Conservation (phyloP, 2,113 vertebrate species). For the Muscicapa adusta region DNA sequence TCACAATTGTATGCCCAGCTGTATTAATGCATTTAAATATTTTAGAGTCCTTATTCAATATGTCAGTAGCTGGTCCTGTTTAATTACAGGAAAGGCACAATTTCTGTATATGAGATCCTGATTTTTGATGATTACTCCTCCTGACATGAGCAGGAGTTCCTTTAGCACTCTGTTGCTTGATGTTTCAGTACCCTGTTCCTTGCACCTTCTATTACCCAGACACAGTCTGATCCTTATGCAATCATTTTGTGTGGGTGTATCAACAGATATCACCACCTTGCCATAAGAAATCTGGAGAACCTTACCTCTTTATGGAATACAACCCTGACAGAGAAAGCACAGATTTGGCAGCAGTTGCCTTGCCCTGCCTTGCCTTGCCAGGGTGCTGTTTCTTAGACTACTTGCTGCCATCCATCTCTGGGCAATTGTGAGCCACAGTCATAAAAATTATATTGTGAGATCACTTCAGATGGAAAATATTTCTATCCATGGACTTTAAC, state of each 20-base stretch:
- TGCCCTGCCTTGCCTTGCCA: not conserved
- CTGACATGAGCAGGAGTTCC: not conserved
- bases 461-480: not conserved
- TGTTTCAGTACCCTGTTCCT: not conserved
- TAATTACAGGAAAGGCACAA: not conserved
- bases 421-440: not conserved
- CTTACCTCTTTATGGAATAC: not conserved
- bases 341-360: not conserved
- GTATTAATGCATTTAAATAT: not conserved
- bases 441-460: not conserved
- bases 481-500: not conserved
- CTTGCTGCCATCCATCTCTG: not conserved
- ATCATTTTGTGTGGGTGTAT: not conserved
- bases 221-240: not conserved
- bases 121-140: not conserved
- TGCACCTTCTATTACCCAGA: not conserved
- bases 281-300: not conserved
- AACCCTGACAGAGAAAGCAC: rapidly evolving
- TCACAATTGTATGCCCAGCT: not conserved
- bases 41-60: not conserved
- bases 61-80: not conserved
- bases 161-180: not conserved
- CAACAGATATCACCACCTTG: not conserved
- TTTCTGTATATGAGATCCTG: not conserved
- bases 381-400: not conserved